Evolutionary conservation across 1,140 invertebrate species (phyloP).

Genomic region (Chrysoperla carnea): DNA sequence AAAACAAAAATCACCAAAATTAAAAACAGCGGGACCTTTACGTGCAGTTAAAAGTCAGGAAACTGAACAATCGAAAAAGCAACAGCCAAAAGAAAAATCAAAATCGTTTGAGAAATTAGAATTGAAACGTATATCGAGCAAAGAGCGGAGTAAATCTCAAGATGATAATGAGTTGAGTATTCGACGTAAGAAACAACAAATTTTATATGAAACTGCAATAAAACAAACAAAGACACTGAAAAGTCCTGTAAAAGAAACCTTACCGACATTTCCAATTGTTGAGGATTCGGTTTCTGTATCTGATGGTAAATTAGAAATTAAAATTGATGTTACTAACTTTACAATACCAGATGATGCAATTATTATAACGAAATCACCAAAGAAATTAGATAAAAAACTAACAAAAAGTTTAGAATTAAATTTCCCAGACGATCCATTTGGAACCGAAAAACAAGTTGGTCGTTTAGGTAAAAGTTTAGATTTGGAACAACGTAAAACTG

Average conservation of each 20-base stretch:
- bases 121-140: slow-evolving; percentile 35
- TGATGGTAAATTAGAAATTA: slow-evolving; percentile 21
- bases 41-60: slow-evolving; percentile 42
- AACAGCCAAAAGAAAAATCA: slow-evolving; percentile 39
- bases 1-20: slow-evolving; percentile 25
- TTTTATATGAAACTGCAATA: slow-evolving; percentile 48
- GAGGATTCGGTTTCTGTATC: slow-evolving; percentile 33
- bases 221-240: slow-evolving; percentile 50
- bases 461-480: slow-evolving; percentile 21
- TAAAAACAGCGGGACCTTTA: slow-evolving; percentile 29
- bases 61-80: slow-evolving; percentile 30
- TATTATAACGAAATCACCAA: slow-evolving; percentile 49
- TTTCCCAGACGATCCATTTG: slow-evolving; percentile 10
- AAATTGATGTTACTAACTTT: slow-evolving; percentile 21
- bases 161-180: slow-evolving; percentile 48
- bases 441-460: slow-evolving; percentile 11
- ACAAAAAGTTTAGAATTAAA: slow-evolving; percentile 42
- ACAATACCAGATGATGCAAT: slow-evolving; percentile 21
- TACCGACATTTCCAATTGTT: slow-evolving; percentile 44
- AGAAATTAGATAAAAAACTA: slow-evolving; percentile 46
- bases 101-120: slow-evolving; percentile 43
- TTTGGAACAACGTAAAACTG: slow-evolving; percentile 13
- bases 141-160: slow-evolving; percentile 44
- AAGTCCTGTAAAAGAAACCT: slow-evolving; percentile 43
- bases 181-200: slow-evolving; percentile 46